Base-by-base conservation (phyloP, 1,140 invertebrate genomes). In the Aphidius gifuensis region DNA sequence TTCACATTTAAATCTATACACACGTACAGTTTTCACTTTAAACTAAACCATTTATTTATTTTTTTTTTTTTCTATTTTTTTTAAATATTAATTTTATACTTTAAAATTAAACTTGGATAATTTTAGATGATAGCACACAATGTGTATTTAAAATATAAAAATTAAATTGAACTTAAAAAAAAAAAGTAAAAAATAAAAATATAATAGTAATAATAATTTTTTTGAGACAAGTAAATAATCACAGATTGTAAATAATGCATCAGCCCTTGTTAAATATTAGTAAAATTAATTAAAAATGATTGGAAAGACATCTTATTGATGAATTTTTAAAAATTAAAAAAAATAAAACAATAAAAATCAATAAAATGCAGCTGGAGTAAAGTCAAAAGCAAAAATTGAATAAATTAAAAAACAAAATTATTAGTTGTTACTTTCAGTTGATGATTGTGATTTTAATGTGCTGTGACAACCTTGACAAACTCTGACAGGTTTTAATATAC, bases 401-500 rank as follows among this genome's bases (percentile, higher is more conserved):
- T 32, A 1, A 32, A 32, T 1, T 32, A 3, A 32, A 32, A 32
- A 32, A 32, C 2, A 32, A 32, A 32, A 66, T 61, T 62, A 80
- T 71, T 71, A 71, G 61, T 72, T 80, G 58, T 58, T 63, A 32
- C 69, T 78, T 48, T 81, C 80, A 11, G 66, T 66, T 16, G 74
- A 76, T 58, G 70, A 64, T 53, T 80, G 80, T n/a, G 74, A 73
- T 40, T 77, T 74, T 53, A 86, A 70, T 46, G 80, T 76, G 21
- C 80, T 79, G 71, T 90, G 91, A 77, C 94, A 97, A 44, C 87
- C 84, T 77, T 94, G 91, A 80, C 94, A 97, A 8, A 97, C 94
- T 68, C 94, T 83, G 16, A 96, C 94, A 16, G 93, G 93, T 57
- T 94, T 93, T 55, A 94, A 77, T 69, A 97, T 97, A 46, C 93